Evolutionary conservation across 2,113 vertebrate species (phyloP), one percentile per base, ranked within the genome.

Genomic region (Thunnus maccoyii): DNA sequence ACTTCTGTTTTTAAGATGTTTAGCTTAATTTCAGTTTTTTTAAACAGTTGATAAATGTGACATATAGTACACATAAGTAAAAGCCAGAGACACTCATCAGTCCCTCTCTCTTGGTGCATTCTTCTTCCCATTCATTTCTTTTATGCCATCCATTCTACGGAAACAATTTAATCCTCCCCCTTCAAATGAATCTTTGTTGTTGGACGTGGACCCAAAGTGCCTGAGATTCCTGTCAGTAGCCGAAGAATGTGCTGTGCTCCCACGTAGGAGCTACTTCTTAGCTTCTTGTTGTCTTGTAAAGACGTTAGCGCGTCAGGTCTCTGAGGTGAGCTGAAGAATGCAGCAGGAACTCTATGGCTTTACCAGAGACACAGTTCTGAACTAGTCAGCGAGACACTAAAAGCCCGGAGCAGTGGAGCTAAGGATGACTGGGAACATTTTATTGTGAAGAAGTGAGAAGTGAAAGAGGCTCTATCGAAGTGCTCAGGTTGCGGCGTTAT

Each of bases 231-330:
- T 84, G 36, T 51, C 68, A 51, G 78, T 62, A 50, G 78, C 70
- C 25, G 20, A 80, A 82, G 84, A 90, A 92, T 89, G 87, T 69
- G 76, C 64, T 0, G 52, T 46, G 61, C 82, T 81, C 89, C 91
- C 83, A 91, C 87, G 52, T 70, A 48, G 48, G 6, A 46, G 65
- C 80, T 68, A 41, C 71, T 76, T 78, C 72, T 86, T 50, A 30
- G 61, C 81, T 82, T 70, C 70, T 88, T 65, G 66, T 83, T 85
- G 75, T 86, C 91, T 93, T 94, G 90, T 78, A 92, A 94, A 94
- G 84, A 82, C 50, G 73, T 93, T 91, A 93, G 79, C 36, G 18
- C 9, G n/a, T 82, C 51, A 80, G 85, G 82, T 89, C 91, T 92
- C 93, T 80, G 90, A 88, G 88, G 88, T 69, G 80, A 84, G 66